Percentiles rank a stretch among this genome's conserved stretches.
These are phyloP conservation scores for Dendrocopos noguchii DNA, from an alignment of 2,113 vertebrate genomes.

Conservation along the genomic window DNA sequence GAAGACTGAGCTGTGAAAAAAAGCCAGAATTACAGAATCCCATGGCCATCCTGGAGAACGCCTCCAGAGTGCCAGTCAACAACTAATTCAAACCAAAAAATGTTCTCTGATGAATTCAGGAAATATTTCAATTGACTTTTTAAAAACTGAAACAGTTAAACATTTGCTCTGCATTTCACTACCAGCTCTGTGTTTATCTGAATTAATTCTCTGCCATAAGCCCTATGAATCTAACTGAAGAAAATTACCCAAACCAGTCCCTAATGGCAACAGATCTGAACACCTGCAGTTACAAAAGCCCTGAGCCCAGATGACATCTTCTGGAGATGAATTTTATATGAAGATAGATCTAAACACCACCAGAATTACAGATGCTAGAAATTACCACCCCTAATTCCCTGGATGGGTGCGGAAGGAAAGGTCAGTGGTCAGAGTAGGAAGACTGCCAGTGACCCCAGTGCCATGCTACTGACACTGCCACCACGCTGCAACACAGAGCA, in stretches of 20 bases:
- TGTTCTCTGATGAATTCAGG: neutral
- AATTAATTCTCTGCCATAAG: neutral
- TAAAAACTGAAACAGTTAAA: neutral
- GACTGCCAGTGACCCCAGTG: neutral
- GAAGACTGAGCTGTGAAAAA: neutral
- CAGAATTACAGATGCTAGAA: neutral
- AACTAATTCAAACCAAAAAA: neutral
- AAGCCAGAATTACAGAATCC: neutral
- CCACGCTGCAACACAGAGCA: too few relatives aligned
- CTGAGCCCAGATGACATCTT: neutral
- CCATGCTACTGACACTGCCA: neutral
- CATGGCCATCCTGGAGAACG: accelerated
- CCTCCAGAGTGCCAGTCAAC: accelerated
- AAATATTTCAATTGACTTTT: neutral
- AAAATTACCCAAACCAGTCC: neutral
- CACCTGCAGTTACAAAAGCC: neutral
- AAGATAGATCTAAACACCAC: neutral
- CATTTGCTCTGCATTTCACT: neutral
- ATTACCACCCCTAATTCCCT: too few relatives aligned
- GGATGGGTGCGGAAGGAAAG: neutral
- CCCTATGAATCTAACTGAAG: neutral
- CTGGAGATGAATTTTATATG: neutral
- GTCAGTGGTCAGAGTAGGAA: neutral
- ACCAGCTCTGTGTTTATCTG: neutral
- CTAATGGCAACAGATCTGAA: neutral